Evolutionary conservation across 1,140 invertebrate genomes (phyloP), one percentile per base, ranked within the genome.

Genomic region (Pseudomyrmex sp.): DNA sequence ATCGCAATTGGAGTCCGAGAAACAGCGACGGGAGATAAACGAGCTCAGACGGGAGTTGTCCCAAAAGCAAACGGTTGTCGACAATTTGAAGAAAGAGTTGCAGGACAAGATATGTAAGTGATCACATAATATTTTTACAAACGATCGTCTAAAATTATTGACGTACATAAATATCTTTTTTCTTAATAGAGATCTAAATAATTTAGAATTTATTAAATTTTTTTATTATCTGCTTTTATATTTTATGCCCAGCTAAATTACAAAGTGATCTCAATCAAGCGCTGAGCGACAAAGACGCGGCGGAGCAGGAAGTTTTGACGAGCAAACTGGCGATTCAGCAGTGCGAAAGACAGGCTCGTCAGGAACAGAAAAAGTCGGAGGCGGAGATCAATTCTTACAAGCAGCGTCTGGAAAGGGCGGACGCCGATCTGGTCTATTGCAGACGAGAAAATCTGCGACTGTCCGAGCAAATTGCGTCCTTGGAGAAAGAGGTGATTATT

Each of bases 31-130:
- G 20, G 96, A 97, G 85, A 96, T 97, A 90, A 94, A 95, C 8
- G 97, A 98, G 82, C 89, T 97, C 4, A 96, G 96, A 88, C 94
- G 97, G 35, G 97, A 97, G 85, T 88, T 97, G 15, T 95, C 95
- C 5, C 96, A 97, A 92, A 97, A 97, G 84, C 96, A 96, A 83
- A 93, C 95, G 0, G 95, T 96, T 61, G 96, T 97, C 44, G 97
- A 98, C 62, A 97, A 97, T 89, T 91, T 98, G 1, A 97, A 97
- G 85, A 97, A 97, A 93, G 97, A 98, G 88, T 92, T 97, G 66
- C 96, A 97, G 79, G 96, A 95, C 70, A 97, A 97, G 94, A 96
- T 96, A 73, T 95, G 96, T 97, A 92, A 94, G 91, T 91, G 72
- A 26, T 63, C 35, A 46, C 5, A 4, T 13, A 9, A n/a, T 1